Evolutionary conservation across 2,797 vertebrate genomes (phyloP).

Genomic region (Cuniculus paca): DNA sequence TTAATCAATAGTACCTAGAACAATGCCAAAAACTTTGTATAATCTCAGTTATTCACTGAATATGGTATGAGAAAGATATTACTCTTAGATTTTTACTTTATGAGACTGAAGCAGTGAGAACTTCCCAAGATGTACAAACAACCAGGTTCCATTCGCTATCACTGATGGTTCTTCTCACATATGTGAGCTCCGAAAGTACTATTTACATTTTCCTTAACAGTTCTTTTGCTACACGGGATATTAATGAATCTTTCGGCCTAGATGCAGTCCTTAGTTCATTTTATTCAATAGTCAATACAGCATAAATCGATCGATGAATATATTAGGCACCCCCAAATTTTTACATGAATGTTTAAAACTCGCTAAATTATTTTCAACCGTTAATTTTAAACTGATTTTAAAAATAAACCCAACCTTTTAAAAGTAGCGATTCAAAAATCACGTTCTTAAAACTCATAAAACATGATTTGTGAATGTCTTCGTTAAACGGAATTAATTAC

Average conservation of each 20-base stretch:
- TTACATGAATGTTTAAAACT: background rate
- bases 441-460: constrained; percentile 10
- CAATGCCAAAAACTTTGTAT: background rate
- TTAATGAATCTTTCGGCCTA: background rate
- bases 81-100: background rate
- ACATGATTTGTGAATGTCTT: background rate
- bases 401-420: background rate
- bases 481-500: background rate
- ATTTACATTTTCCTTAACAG: background rate
- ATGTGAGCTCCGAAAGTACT: background rate
- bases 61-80: background rate
- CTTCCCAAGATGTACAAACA: background rate
- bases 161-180: background rate
- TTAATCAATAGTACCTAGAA: background rate
- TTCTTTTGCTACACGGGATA: background rate
- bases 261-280: background rate
- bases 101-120: background rate
- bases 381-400: background rate
- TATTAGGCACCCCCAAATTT: background rate
- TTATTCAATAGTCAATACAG: background rate
- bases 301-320: constrained; percentile 23
- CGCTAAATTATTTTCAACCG: background rate
- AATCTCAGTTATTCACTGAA: background rate
- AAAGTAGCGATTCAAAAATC: background rate
- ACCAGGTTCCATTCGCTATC: background rate